Evolutionary conservation across 2,113 vertebrate genomes (phyloP).

Genomic region (Falcunculus frontatus): DNA sequence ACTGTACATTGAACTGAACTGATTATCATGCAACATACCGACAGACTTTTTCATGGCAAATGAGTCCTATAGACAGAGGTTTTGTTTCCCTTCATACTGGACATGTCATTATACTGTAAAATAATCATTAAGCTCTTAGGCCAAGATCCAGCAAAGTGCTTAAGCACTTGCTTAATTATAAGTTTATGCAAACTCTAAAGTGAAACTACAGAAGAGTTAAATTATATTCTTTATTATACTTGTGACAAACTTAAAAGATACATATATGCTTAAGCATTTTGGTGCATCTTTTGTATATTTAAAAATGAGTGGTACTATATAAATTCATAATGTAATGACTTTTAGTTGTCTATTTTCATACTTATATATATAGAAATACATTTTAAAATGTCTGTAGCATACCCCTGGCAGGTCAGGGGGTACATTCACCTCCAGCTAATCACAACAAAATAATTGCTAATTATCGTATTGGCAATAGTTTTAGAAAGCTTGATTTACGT

Average conservation of each 20-base stretch:
- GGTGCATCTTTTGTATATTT: neutral
- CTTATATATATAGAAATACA: neutral
- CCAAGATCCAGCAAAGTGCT: slow-evolving; percentile 45
- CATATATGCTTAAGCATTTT: neutral
- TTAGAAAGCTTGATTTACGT: neutral
- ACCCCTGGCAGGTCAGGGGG: neutral
- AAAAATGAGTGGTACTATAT: neutral
- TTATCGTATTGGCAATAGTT: neutral
- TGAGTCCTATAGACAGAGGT: slow-evolving; percentile 66
- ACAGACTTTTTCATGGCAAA: slow-evolving; percentile 69
- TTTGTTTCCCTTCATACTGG: slow-evolving; percentile 66
- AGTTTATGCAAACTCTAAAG: slow-evolving; percentile 19
- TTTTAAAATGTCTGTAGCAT: neutral
- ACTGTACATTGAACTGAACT: slow-evolving; percentile 76
- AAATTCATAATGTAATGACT: neutral
- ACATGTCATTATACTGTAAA: slow-evolving; percentile 67
- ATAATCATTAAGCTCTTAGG: slow-evolving; percentile 68
- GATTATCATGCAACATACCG: slow-evolving; percentile 76
- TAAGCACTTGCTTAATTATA: slow-evolving; percentile 38
- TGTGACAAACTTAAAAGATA: neutral
- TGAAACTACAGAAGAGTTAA: slow-evolving; percentile 17
- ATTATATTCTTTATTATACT: neutral
- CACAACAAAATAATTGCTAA: neutral
- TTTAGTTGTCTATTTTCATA: neutral
- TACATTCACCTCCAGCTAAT: neutral